These are phyloP conservation scores for Morus bassanus DNA, from an alignment of 2,797 vertebrate genomes.

Conservation along the genomic window DNA sequence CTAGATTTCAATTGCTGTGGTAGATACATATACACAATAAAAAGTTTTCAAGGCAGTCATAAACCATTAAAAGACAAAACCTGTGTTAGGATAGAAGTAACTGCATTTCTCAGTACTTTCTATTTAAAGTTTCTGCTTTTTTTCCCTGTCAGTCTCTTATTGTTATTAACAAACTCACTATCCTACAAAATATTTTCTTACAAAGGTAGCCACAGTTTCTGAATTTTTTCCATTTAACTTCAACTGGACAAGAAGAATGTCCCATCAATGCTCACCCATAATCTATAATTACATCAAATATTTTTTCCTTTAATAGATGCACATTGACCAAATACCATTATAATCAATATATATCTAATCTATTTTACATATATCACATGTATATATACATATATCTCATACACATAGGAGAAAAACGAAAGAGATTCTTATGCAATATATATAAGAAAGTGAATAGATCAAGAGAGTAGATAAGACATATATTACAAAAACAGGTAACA, in stretches of 20 bases:
- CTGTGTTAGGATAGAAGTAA: background rate
- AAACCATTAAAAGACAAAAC: background rate
- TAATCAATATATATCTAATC: background rate
- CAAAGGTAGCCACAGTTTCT: background rate
- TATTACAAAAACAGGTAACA: background rate
- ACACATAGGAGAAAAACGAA: background rate
- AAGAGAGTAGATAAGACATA: background rate
- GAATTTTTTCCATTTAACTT: background rate
- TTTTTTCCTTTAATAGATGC: background rate
- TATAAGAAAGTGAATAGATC: background rate
- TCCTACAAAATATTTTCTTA: background rate
- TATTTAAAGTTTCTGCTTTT: background rate
- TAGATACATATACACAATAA: background rate
- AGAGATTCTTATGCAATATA: background rate
- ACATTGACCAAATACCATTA: background rate
- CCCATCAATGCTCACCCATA: background rate
- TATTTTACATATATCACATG: background rate
- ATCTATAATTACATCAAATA: background rate
- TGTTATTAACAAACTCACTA: background rate
- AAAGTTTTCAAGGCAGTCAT: background rate
- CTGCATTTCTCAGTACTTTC: background rate
- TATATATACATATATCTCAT: background rate
- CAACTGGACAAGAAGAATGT: background rate
- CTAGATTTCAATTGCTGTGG: background rate
- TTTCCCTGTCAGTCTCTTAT: background rate